Percentiles rank a stretch among this genome's conserved stretches.
Evolutionary conservation across 2,113 vertebrate species (phyloP).

Genomic region (Paracanthobrama guichenoti): DNA sequence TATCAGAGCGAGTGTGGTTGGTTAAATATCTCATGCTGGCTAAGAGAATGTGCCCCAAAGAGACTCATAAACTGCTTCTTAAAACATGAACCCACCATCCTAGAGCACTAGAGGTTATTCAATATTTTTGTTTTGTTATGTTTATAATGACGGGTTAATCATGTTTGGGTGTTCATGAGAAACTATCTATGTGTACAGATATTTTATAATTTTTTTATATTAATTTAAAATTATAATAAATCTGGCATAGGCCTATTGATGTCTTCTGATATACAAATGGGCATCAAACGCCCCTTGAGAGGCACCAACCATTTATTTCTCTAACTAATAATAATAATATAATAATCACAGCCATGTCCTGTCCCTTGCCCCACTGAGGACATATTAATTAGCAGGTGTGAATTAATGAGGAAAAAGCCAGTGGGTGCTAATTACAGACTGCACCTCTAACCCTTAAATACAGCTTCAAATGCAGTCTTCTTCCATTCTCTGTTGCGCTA

Average conservation of each 20-base stretch:
- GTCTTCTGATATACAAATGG: not conserved
- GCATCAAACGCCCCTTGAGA: slow-evolving; percentile 20
- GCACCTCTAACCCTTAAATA: slow-evolving; percentile 76
- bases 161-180: slow-evolving; percentile 31
- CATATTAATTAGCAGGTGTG: slow-evolving; percentile 74
- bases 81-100: not conserved
- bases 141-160: not conserved
- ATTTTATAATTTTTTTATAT: not conserved
- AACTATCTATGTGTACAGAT: not conserved
- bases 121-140: not conserved
- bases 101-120: not conserved
- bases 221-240: no score
- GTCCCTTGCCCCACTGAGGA: slow-evolving; percentile 66
- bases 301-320: slow-evolving; percentile 64
- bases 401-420: slow-evolving; percentile 78
- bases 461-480: slow-evolving; percentile 61
- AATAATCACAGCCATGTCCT: slow-evolving; percentile 43
- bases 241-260: not conserved
- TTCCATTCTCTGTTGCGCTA: slow-evolving; percentile 50
- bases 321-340: slow-evolving; percentile 71
- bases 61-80: not conserved
- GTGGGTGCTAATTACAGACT: slow-evolving; percentile 75
- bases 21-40: slow-evolving; percentile 76
- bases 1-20: slow-evolving; percentile 66
- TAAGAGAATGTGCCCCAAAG: slow-evolving; percentile 45